A percentile compares a stretch with the other conserved stretches of the same genome.
phyloP scores from a whole-genome alignment of 2,113 vertebrate species.

The Gallinago jamesoni region DNA sequence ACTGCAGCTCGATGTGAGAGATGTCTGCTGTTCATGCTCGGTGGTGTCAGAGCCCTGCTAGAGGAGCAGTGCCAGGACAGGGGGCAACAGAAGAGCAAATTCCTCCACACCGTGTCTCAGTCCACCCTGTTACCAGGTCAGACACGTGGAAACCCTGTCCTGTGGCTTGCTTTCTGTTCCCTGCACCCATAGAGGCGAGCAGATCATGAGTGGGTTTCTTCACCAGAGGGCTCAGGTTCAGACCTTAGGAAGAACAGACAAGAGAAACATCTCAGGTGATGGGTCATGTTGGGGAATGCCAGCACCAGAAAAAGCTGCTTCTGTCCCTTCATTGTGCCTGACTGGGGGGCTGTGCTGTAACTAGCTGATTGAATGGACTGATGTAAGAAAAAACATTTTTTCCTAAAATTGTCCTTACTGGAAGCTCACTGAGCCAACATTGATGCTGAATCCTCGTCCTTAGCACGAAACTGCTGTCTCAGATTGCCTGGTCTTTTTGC shows the following conservation, averaged over 20 bases:
- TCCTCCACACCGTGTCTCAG: neutral
- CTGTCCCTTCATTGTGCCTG: neutral
- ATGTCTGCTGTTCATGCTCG: neutral
- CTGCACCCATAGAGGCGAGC: neutral
- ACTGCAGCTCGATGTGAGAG: neutral
- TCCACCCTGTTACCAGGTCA: neutral
- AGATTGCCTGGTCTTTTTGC: neutral
- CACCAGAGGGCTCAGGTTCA: neutral
- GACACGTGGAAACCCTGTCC: neutral
- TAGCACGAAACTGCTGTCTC: neutral
- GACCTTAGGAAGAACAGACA: neutral
- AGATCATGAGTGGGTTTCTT: neutral
- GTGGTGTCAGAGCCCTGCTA: neutral
- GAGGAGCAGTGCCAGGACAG: fast-evolving
- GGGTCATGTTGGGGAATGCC: neutral
- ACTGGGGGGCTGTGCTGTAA: neutral
- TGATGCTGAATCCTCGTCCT: neutral
- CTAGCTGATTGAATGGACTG: neutral
- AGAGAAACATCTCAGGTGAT: neutral
- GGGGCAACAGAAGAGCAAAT: neutral
- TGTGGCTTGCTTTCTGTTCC: neutral
- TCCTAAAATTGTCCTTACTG: neutral
- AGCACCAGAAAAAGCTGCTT: neutral
- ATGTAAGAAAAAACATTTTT: neutral
- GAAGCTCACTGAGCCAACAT: neutral